Base-by-base conservation (phyloP, 1,140 invertebrate genomes). In the Drosophila bifasciata region DNA sequence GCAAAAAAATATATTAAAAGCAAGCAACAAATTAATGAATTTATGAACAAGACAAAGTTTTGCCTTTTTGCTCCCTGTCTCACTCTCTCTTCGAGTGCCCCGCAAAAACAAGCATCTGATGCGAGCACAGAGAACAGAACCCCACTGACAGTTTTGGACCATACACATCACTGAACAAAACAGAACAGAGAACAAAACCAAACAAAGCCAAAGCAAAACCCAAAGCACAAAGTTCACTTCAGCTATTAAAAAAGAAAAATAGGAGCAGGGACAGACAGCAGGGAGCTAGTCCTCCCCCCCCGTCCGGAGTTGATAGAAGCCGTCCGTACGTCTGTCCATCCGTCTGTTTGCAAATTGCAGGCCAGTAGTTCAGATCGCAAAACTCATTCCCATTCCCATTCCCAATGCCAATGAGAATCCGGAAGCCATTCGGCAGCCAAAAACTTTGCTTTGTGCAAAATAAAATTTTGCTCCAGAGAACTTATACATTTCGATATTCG, bases 41-140 rank as follows among this genome's bases (percentile, higher is more conserved):
- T 86, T 86, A 88, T 86, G 81, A 86, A 86, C 77, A 86, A 77
- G 64, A 67, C 57, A 67, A 85, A 85, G 71, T 85, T 77, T 85
- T 11, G 32, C 78, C 60, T 74, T 84, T 81, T 80, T n/a, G n/a
- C n/a, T n/a, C n/a, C n/a, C n/a, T n/a, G n/a, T n/a, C n/a, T n/a
- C n/a, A n/a, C n/a, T 17, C 62, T 70, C 75, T 57, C 69, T 45
- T 49, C 59, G 69, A 44, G 55, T 48, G 53, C n/a, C n/a, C n/a
- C 51, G 67, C 61, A 49, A 49, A 75, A 77, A 43, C 81, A 84
- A 66, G 3, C 32, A 36, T 63, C 48, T 36, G 46, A 41, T 68
- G 63, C 19, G 45, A 32, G 45, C 28, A 64, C 49, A 58, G 53
- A n/a, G n/a, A n/a, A n/a, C n/a, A n/a, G n/a, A n/a, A 23, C 43